phyloP scores from a whole-genome alignment of 2,113 vertebrate genomes.

The Haplochromis vanheusdeni region DNA sequence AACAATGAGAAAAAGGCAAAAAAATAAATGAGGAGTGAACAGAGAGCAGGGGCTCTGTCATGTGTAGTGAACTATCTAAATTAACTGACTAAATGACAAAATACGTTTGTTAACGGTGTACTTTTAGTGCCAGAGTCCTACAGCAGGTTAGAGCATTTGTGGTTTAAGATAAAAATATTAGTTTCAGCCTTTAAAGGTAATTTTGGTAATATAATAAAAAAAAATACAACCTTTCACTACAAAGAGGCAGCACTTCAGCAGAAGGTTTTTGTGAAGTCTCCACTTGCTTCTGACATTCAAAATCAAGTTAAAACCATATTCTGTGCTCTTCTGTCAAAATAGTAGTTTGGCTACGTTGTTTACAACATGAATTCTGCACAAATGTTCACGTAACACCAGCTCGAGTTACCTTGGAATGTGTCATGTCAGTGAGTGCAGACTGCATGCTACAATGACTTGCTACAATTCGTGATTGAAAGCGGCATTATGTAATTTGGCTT shows the following conservation, averaged over 20 bases:
- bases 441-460: not conserved
- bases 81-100: not conserved
- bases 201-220: not conserved
- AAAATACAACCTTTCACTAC: not conserved
- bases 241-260: not conserved
- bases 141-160: not conserved
- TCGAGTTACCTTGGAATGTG: not conserved
- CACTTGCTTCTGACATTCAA: not conserved
- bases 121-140: not conserved
- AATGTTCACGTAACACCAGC: not conserved
- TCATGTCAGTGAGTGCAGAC: not conserved
- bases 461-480: not conserved
- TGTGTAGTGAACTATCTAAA: not conserved
- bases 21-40: not conserved
- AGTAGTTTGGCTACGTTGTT: not conserved
- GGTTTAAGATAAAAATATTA: not conserved
- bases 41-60: not conserved
- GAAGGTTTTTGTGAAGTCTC: not conserved
- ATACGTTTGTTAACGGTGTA: rapidly evolving
- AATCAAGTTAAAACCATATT: not conserved
- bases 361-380: not conserved
- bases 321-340: not conserved
- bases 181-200: not conserved
- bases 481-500: not conserved
- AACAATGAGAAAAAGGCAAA: not conserved